Conservation (phyloP, 1,140 invertebrate genomes). For the Archivesica marissinica region DNA sequence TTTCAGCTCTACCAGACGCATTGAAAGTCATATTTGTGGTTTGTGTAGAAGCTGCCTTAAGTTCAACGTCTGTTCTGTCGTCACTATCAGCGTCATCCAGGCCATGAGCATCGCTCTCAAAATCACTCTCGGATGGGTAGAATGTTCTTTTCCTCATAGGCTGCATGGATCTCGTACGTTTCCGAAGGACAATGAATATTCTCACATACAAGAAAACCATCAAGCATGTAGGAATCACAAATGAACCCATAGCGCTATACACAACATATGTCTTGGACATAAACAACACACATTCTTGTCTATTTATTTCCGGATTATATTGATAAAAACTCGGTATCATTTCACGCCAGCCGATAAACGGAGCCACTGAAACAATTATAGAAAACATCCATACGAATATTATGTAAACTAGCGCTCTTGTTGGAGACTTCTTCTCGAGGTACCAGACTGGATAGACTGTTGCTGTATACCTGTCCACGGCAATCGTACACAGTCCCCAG, state of each 20-base stretch:
- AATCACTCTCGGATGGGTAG: slow-evolving; percentile 65
- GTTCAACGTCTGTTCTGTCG: slow-evolving; percentile 52
- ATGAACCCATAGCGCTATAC: slow-evolving; percentile 97
- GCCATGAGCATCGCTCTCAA: slow-evolving; percentile 63
- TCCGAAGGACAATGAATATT: slow-evolving; percentile 91
- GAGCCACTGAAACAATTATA: slow-evolving; percentile 82
- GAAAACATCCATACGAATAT: slow-evolving; percentile 84
- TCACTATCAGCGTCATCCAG: slow-evolving; percentile 65
- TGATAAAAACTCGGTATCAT: slow-evolving; percentile 78
- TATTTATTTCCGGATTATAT: slow-evolving; percentile 72
- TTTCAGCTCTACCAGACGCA: background rate
- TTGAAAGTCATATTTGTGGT: slow-evolving; percentile 65
- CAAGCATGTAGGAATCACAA: slow-evolving; percentile 97
- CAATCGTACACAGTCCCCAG: slow-evolving; percentile 84
- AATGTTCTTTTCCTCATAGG: slow-evolving; percentile 60
- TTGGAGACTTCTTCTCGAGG: slow-evolving; percentile 78
- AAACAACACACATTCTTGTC: slow-evolving; percentile 82
- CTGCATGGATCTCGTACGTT: slow-evolving; percentile 70
- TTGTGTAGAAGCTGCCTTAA: slow-evolving; percentile 64
- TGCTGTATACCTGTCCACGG: slow-evolving; percentile 83
- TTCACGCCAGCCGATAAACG: slow-evolving; percentile 82
- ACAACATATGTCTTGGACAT: slow-evolving; percentile 93
- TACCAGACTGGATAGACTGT: slow-evolving; percentile 84
- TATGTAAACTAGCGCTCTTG: slow-evolving; percentile 81
- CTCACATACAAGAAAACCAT: slow-evolving; percentile 99